Evolutionary conservation across 2,888 invertebrate species (phyloP).

Genomic region (Troglohyphantes excavatus): DNA sequence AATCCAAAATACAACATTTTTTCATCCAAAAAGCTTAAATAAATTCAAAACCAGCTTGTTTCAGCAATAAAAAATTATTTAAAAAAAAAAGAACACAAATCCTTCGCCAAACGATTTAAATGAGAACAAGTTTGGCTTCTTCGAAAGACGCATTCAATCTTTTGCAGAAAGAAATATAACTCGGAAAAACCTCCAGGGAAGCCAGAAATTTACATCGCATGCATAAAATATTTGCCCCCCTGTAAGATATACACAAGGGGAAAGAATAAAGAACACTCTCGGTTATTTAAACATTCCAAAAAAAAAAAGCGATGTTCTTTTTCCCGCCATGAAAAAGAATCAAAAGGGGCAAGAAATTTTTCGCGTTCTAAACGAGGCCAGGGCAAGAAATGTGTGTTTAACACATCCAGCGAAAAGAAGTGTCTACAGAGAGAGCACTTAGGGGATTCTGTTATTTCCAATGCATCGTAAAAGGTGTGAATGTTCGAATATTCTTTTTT

Average conservation of each 20-base stretch:
- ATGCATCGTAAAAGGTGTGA: background rate
- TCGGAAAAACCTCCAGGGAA: conserved; percentile 15
- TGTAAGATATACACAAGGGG: conserved; percentile 33
- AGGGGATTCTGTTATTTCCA: background rate
- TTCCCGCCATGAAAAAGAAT: background rate
- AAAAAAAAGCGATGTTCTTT: conserved; percentile 27
- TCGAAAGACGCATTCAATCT: conserved; percentile 43
- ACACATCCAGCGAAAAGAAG: background rate
- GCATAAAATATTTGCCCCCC: conserved; percentile 52
- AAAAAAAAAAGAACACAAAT: conserved; percentile 13
- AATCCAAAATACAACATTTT: conserved; percentile 18
- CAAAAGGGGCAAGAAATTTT: background rate
- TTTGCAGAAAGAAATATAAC: conserved; percentile 10
- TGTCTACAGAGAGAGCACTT: conserved; percentile 10
- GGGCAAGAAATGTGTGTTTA: conserved; percentile 31
- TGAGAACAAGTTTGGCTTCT: conserved; percentile 38
- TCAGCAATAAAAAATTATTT: conserved; percentile 14
- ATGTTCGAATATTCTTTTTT: background rate
- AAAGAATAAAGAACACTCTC: conserved; percentile 21
- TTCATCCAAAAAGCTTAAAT: conserved; percentile 16
- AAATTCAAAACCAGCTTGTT: conserved; percentile 38
- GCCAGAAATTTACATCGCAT: conserved; percentile 56
- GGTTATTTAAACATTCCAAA: conserved; percentile 51
- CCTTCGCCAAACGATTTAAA: conserved; percentile 30
- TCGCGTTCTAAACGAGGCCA: background rate